Evolutionary conservation across 2,888 invertebrate species (phyloP).

Genomic region (Drosophila kambysellisi): DNA sequence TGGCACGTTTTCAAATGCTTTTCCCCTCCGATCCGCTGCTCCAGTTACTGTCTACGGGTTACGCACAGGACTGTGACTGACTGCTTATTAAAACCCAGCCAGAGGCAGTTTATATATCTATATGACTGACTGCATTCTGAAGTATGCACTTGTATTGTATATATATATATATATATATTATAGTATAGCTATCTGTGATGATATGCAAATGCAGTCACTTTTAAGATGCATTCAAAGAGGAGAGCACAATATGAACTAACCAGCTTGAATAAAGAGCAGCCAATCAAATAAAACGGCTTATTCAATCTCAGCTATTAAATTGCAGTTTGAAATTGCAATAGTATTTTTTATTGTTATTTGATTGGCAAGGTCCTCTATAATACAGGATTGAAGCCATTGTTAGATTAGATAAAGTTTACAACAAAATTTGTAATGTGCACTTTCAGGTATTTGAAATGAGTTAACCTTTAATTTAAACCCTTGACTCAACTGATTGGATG

Average conservation of each 20-base stretch:
- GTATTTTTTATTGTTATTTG: not conserved
- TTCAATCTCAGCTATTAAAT: not conserved
- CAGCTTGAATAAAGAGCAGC: not conserved
- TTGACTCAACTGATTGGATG: slow-evolving; percentile 11
- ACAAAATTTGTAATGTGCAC: not conserved
- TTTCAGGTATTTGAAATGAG: not conserved
- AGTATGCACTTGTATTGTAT: not conserved
- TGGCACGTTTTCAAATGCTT: slow-evolving; percentile 45
- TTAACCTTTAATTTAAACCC: not conserved
- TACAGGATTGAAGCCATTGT: not conserved
- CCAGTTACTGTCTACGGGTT: not conserved
- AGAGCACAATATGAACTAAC: not conserved
- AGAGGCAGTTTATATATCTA: slow-evolving; percentile 48
- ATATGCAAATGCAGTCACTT: slow-evolving; percentile 38
- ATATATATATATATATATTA: not conserved
- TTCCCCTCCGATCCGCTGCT: slow-evolving; percentile 19
- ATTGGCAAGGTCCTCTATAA: not conserved
- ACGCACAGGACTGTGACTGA: slow-evolving; percentile 24
- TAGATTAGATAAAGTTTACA: not conserved
- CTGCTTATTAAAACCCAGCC: slow-evolving; percentile 70
- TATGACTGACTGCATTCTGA: slow-evolving; percentile 11
- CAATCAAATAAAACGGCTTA: not conserved
- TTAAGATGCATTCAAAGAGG: slow-evolving; percentile 27
- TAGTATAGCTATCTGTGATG: not conserved
- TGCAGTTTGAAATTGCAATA: not conserved